phyloP scores from a whole-genome alignment of 2,797 vertebrate species.

The Notolepis coatsorum region DNA sequence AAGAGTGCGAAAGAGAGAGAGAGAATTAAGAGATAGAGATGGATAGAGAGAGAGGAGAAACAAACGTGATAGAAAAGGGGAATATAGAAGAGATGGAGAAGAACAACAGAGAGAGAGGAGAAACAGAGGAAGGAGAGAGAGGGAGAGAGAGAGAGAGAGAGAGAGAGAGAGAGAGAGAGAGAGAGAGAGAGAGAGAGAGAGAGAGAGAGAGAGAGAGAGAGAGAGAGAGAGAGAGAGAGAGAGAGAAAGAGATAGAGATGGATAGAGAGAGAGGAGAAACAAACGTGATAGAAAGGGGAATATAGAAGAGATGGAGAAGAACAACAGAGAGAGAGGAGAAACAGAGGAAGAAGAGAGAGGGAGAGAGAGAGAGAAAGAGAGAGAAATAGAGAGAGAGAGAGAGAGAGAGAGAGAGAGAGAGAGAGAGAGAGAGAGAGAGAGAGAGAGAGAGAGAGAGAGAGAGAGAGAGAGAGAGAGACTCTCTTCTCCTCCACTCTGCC shows the following conservation, averaged over 20 bases:
- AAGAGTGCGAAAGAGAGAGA: conserved; percentile 22
- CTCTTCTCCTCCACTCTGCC: conserved; percentile 50
- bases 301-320: not conserved
- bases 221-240: conserved; percentile 21
- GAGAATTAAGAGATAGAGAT: not conserved
- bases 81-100: not conserved
- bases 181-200: not conserved
- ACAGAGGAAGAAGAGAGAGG: not conserved
- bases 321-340: too few relatives aligned
- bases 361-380: not conserved
- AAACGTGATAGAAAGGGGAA: too few relatives aligned
- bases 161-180: not conserved
- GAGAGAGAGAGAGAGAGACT: conserved; percentile 27
- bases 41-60: not conserved
- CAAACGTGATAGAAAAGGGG: too few relatives aligned
- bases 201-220: not conserved
- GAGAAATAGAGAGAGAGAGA: not conserved
- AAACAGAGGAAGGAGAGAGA: not conserved
- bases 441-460: conserved; percentile 28
- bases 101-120: not conserved
- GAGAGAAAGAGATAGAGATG: conserved; percentile 2
- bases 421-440: not conserved
- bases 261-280: not conserved
- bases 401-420: not conserved
- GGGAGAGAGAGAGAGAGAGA: not conserved